Percentiles rank a stretch among this genome's conserved stretches.
These are phyloP conservation scores for Knipowitschia caucasica DNA, from an alignment of 2,797 vertebrate genomes.

Conservation along the genomic window DNA sequence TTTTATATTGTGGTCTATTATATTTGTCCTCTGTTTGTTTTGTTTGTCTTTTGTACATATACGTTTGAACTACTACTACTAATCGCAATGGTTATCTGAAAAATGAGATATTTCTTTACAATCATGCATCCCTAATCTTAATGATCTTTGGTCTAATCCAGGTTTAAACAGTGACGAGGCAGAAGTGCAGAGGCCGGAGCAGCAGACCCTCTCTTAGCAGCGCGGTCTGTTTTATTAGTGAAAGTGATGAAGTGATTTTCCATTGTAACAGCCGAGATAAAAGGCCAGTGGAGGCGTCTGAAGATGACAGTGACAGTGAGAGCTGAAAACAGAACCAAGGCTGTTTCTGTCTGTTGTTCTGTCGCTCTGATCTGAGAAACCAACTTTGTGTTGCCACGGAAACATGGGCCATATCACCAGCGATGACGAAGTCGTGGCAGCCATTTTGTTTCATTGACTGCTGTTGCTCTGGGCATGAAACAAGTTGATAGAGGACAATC, in stretches of 20 bases:
- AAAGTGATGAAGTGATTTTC: not conserved
- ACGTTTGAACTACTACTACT: too few species aligned
- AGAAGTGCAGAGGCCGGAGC: too few species aligned
- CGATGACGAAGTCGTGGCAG: constrained; percentile 69
- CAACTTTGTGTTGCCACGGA: constrained; percentile 77
- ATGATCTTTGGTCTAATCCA: too few species aligned
- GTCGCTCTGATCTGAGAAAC: constrained; percentile 62
- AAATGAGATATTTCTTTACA: too few species aligned
- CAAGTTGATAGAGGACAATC: constrained; percentile 19
- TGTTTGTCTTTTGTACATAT: too few species aligned
- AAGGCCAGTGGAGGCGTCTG: constrained; percentile 12
- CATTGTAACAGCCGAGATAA: constrained; percentile 18
- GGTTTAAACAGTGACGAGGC: too few species aligned
- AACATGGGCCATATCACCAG: constrained; percentile 70
- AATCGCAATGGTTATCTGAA: too few species aligned
- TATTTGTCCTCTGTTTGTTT: too few species aligned
- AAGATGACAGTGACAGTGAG: constrained; percentile 22
- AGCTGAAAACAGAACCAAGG: constrained; percentile 45
- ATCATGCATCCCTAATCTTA: too few species aligned
- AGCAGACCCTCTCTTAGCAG: too few species aligned
- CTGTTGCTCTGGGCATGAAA: constrained; percentile 38
- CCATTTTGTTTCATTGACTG: constrained; percentile 74
- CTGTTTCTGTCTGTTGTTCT: constrained; percentile 44
- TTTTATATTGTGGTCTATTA: too few species aligned
- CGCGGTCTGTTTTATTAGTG: not conserved